phyloP scores from a whole-genome alignment of 2,888 invertebrate species.

The Cosmia trapezina region DNA sequence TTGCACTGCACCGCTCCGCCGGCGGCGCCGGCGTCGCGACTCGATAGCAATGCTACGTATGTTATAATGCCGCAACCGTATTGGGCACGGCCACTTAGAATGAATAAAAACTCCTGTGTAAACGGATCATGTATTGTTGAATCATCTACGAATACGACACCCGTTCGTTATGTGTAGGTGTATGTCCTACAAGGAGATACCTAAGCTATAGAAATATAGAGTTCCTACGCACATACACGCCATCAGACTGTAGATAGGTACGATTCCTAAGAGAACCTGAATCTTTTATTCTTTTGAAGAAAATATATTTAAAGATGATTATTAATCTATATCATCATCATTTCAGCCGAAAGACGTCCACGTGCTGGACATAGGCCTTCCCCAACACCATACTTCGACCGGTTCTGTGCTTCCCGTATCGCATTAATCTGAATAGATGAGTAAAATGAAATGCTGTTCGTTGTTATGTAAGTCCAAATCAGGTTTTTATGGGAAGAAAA shows the following conservation, averaged over 20 bases:
- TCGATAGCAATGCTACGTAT: slow-evolving; percentile 62
- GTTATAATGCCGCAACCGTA: slow-evolving; percentile 64
- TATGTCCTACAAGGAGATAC: slow-evolving; percentile 38
- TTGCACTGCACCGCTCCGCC: slow-evolving; percentile 39
- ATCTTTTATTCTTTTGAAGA: background rate
- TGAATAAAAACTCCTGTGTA: slow-evolving; percentile 64
- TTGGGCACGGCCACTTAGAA: slow-evolving; percentile 59
- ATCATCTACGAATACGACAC: slow-evolving; percentile 66
- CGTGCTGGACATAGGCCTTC: no score
- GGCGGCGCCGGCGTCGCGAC: slow-evolving; percentile 62
- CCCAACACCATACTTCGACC: no score
- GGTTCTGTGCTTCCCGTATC: no score
- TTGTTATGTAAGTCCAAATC: background rate
- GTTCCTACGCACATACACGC: background rate
- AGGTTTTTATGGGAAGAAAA: background rate
- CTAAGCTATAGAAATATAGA: slow-evolving; percentile 32
- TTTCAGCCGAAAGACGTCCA: no score
- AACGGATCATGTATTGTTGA: slow-evolving; percentile 63
- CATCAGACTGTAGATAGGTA: background rate
- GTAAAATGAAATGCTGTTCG: background rate
- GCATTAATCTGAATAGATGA: background rate
- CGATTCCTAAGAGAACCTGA: background rate
- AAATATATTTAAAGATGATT: background rate
- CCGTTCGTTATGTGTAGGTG: slow-evolving; percentile 32
- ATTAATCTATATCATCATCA: no score